Evolutionary conservation across 2,113 vertebrate species (phyloP).

Genomic region (Pluvianellus socialis): DNA sequence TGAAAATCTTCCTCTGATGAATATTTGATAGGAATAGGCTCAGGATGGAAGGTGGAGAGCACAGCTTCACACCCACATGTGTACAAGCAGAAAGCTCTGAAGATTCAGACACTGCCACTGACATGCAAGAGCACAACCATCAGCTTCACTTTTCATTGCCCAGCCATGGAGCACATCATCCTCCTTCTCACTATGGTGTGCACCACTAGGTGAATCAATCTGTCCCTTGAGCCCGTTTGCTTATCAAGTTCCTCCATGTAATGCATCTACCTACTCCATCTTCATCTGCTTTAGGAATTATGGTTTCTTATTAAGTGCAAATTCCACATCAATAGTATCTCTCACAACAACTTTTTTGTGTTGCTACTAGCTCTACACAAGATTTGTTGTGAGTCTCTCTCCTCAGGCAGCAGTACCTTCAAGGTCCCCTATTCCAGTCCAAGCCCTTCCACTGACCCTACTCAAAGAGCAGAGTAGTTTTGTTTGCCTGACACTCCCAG

Average conservation of each 20-base stretch:
- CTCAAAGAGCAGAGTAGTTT: neutral
- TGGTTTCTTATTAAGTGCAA: neutral
- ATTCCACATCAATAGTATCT: no score
- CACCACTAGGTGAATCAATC: neutral
- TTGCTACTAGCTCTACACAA: neutral
- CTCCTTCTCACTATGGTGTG: rapidly evolving
- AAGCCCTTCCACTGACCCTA: neutral
- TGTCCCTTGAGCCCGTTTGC: neutral
- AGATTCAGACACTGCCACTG: neutral
- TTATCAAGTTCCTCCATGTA: neutral
- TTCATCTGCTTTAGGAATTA: neutral
- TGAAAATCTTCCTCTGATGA: slow-evolving; percentile 38
- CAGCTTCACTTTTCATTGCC: neutral
- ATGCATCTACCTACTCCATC: neutral
- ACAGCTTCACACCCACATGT: neutral
- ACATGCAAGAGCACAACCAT: neutral
- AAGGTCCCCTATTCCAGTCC: neutral
- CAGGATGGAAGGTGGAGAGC: neutral
- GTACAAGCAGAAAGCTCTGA: neutral
- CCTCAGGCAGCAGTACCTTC: neutral
- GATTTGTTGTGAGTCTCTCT: rapidly evolving
- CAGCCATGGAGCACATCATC: neutral
- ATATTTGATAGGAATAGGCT: slow-evolving; percentile 8
- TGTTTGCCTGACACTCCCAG: neutral
- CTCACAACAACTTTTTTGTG: rapidly evolving